Evolutionary conservation across 2,888 invertebrate genomes (phyloP).

Genomic region (Eupsilia transversa): DNA sequence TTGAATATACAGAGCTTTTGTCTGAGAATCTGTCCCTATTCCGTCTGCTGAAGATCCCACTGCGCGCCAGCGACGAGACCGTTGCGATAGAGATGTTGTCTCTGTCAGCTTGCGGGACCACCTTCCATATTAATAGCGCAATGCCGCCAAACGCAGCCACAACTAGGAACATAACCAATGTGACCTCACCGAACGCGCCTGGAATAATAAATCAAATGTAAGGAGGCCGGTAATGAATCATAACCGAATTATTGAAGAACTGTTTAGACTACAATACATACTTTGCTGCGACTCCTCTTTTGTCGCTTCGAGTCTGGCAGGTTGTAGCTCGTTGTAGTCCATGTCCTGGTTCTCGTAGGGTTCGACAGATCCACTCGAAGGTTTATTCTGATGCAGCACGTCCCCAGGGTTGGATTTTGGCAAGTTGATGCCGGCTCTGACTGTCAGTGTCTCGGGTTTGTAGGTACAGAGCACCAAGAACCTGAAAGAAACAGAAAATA

Average conservation of each 20-base stretch:
- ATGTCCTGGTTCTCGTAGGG: constrained; percentile 84
- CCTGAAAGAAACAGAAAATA: constrained; percentile 80
- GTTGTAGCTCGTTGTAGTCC: constrained; percentile 87
- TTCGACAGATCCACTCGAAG: constrained; percentile 83
- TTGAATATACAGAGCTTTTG: constrained; percentile 87
- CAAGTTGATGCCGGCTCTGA: constrained; percentile 94
- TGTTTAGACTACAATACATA: constrained; percentile 67
- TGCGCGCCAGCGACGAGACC: constrained; percentile 84
- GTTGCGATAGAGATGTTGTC: constrained; percentile 89
- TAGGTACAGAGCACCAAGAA: constrained; percentile 95
- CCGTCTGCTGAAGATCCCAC: constrained; percentile 82
- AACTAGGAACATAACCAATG: constrained; percentile 90
- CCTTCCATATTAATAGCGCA: constrained; percentile 89
- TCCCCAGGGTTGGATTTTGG: constrained; percentile 91
- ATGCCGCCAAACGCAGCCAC: constrained; percentile 91
- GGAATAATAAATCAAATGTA: constrained; percentile 68
- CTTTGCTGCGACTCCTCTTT: constrained; percentile 83
- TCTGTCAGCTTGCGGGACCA: constrained; percentile 88
- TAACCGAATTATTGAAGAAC: constrained; percentile 32
- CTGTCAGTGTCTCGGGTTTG: constrained; percentile 95
- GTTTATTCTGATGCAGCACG: constrained; percentile 85
- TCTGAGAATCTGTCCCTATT: constrained; percentile 87
- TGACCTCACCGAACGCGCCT: constrained; percentile 88
- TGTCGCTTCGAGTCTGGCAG: constrained; percentile 86
- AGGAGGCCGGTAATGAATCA: constrained; percentile 40